A percentile compares a stretch with the other conserved stretches of the same genome.
These are phyloP conservation scores for Centruroides sculpturatus DNA, from an alignment of 1,140 invertebrate species.

Conservation along the genomic window DNA sequence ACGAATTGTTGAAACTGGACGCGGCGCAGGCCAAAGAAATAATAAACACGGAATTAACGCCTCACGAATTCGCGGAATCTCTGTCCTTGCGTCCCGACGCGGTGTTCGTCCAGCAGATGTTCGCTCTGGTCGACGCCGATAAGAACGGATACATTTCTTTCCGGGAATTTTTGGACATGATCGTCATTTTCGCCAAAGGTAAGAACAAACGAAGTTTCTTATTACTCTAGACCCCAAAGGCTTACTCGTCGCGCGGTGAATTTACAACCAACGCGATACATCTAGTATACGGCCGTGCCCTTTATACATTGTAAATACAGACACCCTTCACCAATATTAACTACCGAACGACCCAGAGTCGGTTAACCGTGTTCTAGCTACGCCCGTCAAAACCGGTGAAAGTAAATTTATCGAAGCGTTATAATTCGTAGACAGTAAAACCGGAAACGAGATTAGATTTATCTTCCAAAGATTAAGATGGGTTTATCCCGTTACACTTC, in stretches of 20 bases:
- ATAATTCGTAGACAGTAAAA: too few species aligned
- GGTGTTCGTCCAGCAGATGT: slow-evolving; percentile 45
- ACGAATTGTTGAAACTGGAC: slow-evolving; percentile 30
- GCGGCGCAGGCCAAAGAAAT: slow-evolving; percentile 31
- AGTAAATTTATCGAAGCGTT: too few species aligned
- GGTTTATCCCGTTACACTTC: too few species aligned
- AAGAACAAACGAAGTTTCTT: neutral
- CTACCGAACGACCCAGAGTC: too few species aligned
- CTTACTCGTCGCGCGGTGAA: neutral
- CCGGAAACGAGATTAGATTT: too few species aligned
- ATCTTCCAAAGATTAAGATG: too few species aligned
- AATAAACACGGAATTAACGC: slow-evolving; percentile 36
- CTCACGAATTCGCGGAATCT: slow-evolving; percentile 44
- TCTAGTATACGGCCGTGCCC: too few species aligned
- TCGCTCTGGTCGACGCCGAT: slow-evolving; percentile 44
- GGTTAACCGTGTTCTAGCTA: too few species aligned
- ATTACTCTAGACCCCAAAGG: too few species aligned
- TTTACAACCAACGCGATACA: neutral
- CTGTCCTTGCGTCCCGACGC: slow-evolving; percentile 38
- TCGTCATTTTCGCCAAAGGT: slow-evolving; percentile 46
- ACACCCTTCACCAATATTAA: too few species aligned
- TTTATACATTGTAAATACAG: too few species aligned
- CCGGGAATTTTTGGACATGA: slow-evolving; percentile 45
- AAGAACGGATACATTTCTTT: slow-evolving; percentile 49
- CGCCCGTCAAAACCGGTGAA: too few species aligned